A percentile compares a stretch with the other conserved stretches of the same genome.
Evolutionary conservation across 2,113 vertebrate genomes (phyloP).

Genomic region (Phrynosoma blainvillii): DNA sequence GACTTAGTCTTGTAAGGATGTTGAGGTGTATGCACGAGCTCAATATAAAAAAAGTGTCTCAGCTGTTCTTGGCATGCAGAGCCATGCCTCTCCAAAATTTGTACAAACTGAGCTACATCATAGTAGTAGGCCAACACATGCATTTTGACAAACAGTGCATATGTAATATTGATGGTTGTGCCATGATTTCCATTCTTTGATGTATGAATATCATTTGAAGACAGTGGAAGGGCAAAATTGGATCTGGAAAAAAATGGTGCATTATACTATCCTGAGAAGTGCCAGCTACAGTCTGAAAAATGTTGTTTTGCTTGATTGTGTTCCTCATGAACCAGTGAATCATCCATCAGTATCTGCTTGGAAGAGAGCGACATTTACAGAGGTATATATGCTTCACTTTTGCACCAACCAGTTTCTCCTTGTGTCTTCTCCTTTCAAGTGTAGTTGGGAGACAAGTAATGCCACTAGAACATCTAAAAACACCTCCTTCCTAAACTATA

Average conservation of each 20-base stretch:
- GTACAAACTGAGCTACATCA: background rate
- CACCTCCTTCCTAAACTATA: background rate
- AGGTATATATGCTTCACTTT: background rate
- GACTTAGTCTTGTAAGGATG: no score
- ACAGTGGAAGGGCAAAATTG: background rate
- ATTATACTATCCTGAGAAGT: background rate
- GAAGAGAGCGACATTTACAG: background rate
- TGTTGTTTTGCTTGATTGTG: no score
- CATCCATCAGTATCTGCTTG: background rate
- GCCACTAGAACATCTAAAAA: no score
- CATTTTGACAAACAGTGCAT: background rate
- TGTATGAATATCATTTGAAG: background rate
- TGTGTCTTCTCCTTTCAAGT: background rate
- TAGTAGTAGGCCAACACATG: background rate
- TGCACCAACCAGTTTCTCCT: background rate
- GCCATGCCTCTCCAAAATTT: background rate
- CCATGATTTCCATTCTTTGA: background rate
- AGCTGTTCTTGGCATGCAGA: background rate
- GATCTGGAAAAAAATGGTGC: background rate
- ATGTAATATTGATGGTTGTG: background rate
- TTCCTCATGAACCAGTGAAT: background rate
- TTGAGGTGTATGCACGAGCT: background rate
- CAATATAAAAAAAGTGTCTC: background rate
- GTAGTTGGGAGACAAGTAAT: background rate
- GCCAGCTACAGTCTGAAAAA: background rate